Conservation (phyloP, 2,888 invertebrate species). For the Kuschelorhynchus macadamiae region DNA sequence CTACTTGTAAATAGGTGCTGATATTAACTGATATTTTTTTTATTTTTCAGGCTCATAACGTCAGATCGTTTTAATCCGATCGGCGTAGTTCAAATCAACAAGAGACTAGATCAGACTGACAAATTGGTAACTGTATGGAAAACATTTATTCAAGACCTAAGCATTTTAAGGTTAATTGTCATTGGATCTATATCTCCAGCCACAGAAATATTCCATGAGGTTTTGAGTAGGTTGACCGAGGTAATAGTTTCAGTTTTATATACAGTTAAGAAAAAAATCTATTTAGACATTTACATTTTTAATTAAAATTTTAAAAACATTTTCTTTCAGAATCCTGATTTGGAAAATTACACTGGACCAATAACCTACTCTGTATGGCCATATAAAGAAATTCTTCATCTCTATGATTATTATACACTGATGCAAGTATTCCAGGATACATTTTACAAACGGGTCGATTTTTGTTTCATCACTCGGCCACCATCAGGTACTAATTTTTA, state of each 20-base stretch:
- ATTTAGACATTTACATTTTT: too few species aligned
- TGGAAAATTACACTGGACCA: slow-evolving; percentile 33
- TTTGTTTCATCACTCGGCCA: slow-evolving; percentile 4
- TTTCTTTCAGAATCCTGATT: slow-evolving; percentile 41
- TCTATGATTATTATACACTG: slow-evolving; percentile 49
- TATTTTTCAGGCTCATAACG: slow-evolving; percentile 35
- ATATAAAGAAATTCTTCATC: slow-evolving; percentile 49
- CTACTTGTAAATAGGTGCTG: too few species aligned
- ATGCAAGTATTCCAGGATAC: slow-evolving; percentile 45
- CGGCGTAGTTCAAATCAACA: slow-evolving; percentile 48
- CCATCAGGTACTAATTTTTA: too few species aligned
- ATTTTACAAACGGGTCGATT: slow-evolving; percentile 41
- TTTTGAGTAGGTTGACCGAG: slow-evolving; percentile 44
- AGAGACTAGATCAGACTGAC: slow-evolving; percentile 42
- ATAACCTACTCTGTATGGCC: slow-evolving; percentile 49
- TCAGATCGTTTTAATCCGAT: slow-evolving; percentile 51
- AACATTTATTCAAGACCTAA: slow-evolving; percentile 51
- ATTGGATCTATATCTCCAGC: slow-evolving; percentile 52
- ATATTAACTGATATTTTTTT: too few species aligned
- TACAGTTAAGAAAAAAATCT: too few species aligned
- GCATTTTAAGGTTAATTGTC: slow-evolving; percentile 50
- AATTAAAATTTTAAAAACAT: too few species aligned
- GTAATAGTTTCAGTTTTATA: slow-evolving; percentile 44
- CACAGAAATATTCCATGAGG: slow-evolving; percentile 44
- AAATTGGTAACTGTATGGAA: slow-evolving; percentile 49